Evolutionary conservation across 2,888 invertebrate genomes (phyloP), one percentile per base, ranked within the genome.

Genomic region (Clepsis dumicolana): DNA sequence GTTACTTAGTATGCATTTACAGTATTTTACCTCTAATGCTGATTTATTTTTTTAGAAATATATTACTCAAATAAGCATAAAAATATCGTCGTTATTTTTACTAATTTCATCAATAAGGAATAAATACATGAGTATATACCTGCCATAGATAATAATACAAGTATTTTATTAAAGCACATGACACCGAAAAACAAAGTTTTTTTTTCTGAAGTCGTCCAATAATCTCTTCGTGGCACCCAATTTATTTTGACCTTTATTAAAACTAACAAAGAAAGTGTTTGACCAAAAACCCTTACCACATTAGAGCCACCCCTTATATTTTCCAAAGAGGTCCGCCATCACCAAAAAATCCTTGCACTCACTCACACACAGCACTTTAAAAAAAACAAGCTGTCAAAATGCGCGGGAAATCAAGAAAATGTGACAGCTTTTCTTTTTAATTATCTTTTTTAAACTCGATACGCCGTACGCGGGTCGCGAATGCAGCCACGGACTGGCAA

Each of bases 381-480:
- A 67, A 61, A 67, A 67, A 48, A 56, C 7, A 57, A 62, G 7
- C 62, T 52, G 57, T 67, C 67, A 67, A n/a, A 57, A 29, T 48
- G 38, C 67, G 67, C 62, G 62, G 56, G 50, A 62, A 48, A 29
- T 32, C 41, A 59, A 48, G 50, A 60, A 67, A 56, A 25, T 54
- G 12, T 48, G 67, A 63, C 67, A 67, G 67, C 38, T 62, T 63
- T 63, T 57, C 67, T 67, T 67, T 63, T 67, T 57, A 67, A 67
- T 67, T 62, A 56, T 63, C 38, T 62, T 67, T 67, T 56, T 67
- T 71, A 56, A 75, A 81, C 79, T 79, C 79, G 77, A 77, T 77
- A 44, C 77, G 88, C 86, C 78, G 88, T 86, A 83, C 86, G 85
- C 80, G 82, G 80, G 83, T 80, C 85, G 91, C 91, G 91, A 90